A percentile compares a stretch with the other conserved stretches of the same genome.
Conservation (phyloP, 37 sponge, comb jelly and placozoan species). For the Amphimedon queenslandica region DNA sequence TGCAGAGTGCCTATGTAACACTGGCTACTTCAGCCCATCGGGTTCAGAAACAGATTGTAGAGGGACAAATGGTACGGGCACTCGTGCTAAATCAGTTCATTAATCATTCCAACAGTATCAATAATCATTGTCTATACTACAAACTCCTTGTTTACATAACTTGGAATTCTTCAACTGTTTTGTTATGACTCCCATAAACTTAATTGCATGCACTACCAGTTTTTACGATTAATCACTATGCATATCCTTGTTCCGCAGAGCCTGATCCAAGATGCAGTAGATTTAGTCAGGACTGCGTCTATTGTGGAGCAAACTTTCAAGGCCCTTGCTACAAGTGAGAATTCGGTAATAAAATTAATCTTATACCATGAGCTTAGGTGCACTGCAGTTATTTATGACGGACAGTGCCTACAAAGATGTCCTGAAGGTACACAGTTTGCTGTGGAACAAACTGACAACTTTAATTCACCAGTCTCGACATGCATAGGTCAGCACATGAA, state of each 20-base stretch:
- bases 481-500: not conserved
- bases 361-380: slow-evolving; percentile 6
- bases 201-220: no score
- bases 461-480: not conserved
- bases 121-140: not conserved
- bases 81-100: not conserved
- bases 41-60: slow-evolving; percentile 40
- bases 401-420: slow-evolving; percentile 7
- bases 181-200: not conserved
- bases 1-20: slow-evolving; percentile 15
- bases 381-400: not conserved
- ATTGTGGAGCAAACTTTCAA: slow-evolving; percentile 26
- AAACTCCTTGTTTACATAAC: no score
- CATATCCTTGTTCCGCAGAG: slow-evolving; percentile 25
- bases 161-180: no score
- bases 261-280: slow-evolving; percentile 24
- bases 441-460: not conserved
- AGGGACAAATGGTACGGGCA: not conserved
- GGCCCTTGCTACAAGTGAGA: slow-evolving; percentile 41
- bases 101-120: not conserved
- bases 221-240: not conserved
- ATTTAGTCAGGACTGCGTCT: slow-evolving; percentile 26
- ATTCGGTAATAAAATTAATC: not conserved
- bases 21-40: slow-evolving; percentile 22
- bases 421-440: not conserved